Evolutionary conservation across 2,888 invertebrate genomes (phyloP).

Genomic region (Ariolimax columbianus): DNA sequence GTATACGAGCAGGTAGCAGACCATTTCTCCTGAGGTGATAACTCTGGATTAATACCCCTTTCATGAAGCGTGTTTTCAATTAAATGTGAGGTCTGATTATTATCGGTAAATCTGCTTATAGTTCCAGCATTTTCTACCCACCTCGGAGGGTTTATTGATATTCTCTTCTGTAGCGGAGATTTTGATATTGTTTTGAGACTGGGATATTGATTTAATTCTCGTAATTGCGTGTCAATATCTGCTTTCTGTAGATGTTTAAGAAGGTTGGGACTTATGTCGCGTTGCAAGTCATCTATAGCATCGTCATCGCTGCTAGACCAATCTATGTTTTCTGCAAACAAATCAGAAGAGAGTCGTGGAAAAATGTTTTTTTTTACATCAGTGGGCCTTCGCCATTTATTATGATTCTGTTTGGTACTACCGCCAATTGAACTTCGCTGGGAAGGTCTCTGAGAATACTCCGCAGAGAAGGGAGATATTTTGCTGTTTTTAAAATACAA

Average conservation of each 20-base stretch:
- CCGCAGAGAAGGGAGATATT: not conserved
- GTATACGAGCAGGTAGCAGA: not conserved
- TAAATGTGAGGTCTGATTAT: not conserved
- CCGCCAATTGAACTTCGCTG: too few relatives aligned
- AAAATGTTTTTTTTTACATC: not conserved
- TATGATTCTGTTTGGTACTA: not conserved
- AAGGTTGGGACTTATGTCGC: slow-evolving; percentile 33
- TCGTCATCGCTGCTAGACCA: slow-evolving; percentile 42
- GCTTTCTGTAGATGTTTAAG: slow-evolving; percentile 27
- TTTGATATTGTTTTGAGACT: not conserved
- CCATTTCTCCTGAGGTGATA: not conserved
- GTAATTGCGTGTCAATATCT: slow-evolving; percentile 28
- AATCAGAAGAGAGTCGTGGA: not conserved
- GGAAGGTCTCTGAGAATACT: not conserved
- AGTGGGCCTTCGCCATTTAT: not conserved
- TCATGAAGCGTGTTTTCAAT: not conserved
- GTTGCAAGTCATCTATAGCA: slow-evolving; percentile 26
- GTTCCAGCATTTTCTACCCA: not conserved
- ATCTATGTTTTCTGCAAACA: slow-evolving; percentile 6
- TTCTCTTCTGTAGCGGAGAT: slow-evolving; percentile 14
- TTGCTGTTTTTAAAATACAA: not conserved
- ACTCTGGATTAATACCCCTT: not conserved
- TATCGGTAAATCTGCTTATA: not conserved
- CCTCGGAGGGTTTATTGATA: not conserved
- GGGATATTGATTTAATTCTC: slow-evolving; percentile 4